Evolutionary conservation across 2,797 vertebrate genomes (phyloP).

Genomic region (Semaprochilodus insignis): DNA sequence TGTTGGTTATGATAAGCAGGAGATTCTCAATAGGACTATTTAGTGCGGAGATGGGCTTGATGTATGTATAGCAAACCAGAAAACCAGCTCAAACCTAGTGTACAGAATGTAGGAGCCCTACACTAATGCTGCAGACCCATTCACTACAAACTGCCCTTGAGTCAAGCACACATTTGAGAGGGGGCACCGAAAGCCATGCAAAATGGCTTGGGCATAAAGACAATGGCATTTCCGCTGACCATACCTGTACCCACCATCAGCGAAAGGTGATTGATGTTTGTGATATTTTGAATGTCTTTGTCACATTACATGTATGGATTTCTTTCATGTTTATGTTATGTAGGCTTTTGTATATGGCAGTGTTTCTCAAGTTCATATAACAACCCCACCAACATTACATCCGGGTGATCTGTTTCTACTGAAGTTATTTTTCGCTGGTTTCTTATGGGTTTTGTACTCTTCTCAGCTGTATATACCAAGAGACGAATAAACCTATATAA

Average conservation of each 20-base stretch:
- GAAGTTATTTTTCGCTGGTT: conserved; percentile 24
- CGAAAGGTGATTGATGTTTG: conserved; percentile 36
- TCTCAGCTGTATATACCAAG: conserved; percentile 52
- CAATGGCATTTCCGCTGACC: neutral
- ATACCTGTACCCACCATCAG: conserved; percentile 31
- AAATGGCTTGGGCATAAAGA: neutral
- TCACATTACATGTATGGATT: conserved; percentile 18
- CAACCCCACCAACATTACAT: conserved; percentile 1
- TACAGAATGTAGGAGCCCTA: conserved; percentile 14
- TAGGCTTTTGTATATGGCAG: conserved; percentile 20
- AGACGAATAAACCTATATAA: conserved; percentile 53
- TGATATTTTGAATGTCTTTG: conserved; percentile 38
- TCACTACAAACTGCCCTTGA: neutral
- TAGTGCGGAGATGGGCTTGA: neutral
- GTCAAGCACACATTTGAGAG: neutral
- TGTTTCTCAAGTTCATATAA: neutral
- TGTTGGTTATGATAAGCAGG: neutral
- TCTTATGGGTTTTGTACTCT: conserved; percentile 54
- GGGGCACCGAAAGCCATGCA: conserved; percentile 14
- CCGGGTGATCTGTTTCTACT: conserved; percentile 38
- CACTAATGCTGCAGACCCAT: conserved; percentile 19
- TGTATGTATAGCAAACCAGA: neutral
- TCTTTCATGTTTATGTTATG: conserved; percentile 15
- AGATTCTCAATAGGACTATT: neutral
- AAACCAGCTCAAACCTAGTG: conserved; percentile 8